Base-by-base conservation (phyloP, 1,140 invertebrate genomes). In the Lerema accius region DNA sequence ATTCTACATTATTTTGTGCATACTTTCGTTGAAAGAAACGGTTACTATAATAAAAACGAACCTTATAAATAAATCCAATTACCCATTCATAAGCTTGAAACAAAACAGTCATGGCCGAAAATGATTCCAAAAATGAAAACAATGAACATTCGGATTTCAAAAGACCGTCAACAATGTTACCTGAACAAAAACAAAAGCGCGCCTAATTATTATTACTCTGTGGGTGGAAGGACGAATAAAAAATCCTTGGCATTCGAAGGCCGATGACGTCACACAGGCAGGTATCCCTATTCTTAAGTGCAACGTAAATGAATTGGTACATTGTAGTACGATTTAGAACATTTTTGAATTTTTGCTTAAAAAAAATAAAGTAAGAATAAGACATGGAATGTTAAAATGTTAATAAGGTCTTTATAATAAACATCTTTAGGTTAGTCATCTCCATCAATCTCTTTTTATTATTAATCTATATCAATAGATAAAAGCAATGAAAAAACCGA, bases 201-300 rank as follows among this genome's bases (percentile, higher is more conserved):
- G 63, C 69, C 60, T 79, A 80, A 82, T 82, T 75, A 76, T 79
- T 84, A 78, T 73, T 58, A 58, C 53, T 9, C 46, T 37, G 77
- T 32, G 77, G 67, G 70, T 69, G 45, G 70, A 73, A 73, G 65
- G 67, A 61, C 60, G 67, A 58, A 58, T 55, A 60, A 71, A 76
- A 68, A 80, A 70, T 69, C 75, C 71, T 71, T 73, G 79, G 82
- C 73, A 84, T 84, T 72, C 66, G 82, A 83, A 86, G 82, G 84
- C 73, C 78, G 74, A 42, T 86, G 79, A 84, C 82, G 84, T 86
- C 76, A 85, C 58, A 15, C 48, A 66, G 53, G 65, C 69, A 79
- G 79, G 80, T 82, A 78, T 71, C 50, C 48, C 49, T 63, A 49
- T 53, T 68, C 50, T 51, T 58, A 49, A 76, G 69, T 72, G 7